phyloP scores from a whole-genome alignment of 2,797 vertebrate genomes.

The Microctenopoma lineatum region DNA sequence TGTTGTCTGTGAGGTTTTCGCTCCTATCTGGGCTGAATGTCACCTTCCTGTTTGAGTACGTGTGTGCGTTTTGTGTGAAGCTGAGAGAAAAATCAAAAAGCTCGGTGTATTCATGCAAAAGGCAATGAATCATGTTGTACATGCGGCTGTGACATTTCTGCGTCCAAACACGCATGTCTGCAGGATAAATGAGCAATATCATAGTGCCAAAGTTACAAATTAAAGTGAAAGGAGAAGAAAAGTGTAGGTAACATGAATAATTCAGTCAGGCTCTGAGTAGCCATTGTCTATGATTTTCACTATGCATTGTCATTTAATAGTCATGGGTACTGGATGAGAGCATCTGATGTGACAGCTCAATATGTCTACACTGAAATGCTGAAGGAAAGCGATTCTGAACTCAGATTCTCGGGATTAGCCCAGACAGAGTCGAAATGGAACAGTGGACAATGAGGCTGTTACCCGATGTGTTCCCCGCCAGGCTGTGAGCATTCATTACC shows the following conservation, averaged over 20 bases:
- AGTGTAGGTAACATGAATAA: slow-evolving; percentile 37
- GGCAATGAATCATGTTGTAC: background rate
- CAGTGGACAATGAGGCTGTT: slow-evolving; percentile 54
- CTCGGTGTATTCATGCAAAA: background rate
- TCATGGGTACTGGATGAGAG: slow-evolving; percentile 46
- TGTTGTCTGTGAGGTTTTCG: slow-evolving; percentile 16
- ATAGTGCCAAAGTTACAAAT: background rate
- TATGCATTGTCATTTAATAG: slow-evolving; percentile 60
- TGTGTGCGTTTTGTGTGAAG: slow-evolving; percentile 11
- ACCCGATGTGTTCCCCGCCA: slow-evolving; percentile 55
- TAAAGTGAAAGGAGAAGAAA: slow-evolving; percentile 26
- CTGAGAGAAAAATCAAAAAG: background rate
- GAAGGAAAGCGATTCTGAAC: slow-evolving; percentile 51
- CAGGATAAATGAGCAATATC: background rate
- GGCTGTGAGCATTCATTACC: slow-evolving; percentile 38
- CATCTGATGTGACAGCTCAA: slow-evolving; percentile 64
- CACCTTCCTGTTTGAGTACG: slow-evolving; percentile 37
- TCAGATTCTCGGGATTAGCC: slow-evolving; percentile 56
- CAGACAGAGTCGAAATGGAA: slow-evolving; percentile 60
- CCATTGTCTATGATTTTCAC: slow-evolving; percentile 40
- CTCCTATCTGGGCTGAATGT: slow-evolving; percentile 15
- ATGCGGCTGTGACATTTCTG: slow-evolving; percentile 1
- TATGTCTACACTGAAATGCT: slow-evolving; percentile 45
- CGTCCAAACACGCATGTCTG: background rate
- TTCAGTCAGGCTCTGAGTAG: slow-evolving; percentile 32